Evolutionary conservation across 2,888 invertebrate species (phyloP).

Genomic region (Lasioglossum marginatum): DNA sequence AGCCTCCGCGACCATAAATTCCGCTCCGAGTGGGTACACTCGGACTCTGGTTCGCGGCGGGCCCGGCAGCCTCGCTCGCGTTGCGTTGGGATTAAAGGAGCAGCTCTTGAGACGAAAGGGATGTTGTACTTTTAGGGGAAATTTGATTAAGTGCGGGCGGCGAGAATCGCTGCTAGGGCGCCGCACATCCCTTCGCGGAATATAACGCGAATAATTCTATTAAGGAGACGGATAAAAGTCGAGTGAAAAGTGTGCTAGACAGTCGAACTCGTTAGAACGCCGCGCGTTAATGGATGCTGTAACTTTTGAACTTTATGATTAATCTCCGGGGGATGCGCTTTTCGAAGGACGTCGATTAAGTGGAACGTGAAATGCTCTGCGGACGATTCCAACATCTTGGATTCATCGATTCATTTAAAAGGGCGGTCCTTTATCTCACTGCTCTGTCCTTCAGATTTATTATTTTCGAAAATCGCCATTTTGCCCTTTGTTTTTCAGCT

Average conservation of each 20-base stretch:
- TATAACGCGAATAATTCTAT: constrained; percentile 5
- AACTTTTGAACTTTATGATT: not conserved
- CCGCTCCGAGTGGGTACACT: constrained; percentile 24
- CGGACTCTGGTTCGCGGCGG: constrained; percentile 3
- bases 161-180: not conserved
- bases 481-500: no score
- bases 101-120: constrained; percentile 4
- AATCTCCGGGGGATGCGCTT: not conserved
- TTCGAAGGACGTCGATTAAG: not conserved
- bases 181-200: not conserved
- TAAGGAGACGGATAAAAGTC: not conserved
- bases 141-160: not conserved
- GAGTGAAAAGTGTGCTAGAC: not conserved
- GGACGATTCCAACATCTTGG: no score
- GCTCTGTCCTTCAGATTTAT: no score
- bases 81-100: constrained; percentile 9
- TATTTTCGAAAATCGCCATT: no score
- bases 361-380: not conserved
- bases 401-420: no score
- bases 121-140: not conserved
- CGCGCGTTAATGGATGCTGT: not conserved
- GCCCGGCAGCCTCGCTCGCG: not conserved
- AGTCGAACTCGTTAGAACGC: not conserved
- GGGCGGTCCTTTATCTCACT: no score
- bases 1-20: constrained; percentile 52